Evolutionary conservation across 1,140 invertebrate genomes (phyloP).

Genomic region (Trichogramma pretiosum): DNA sequence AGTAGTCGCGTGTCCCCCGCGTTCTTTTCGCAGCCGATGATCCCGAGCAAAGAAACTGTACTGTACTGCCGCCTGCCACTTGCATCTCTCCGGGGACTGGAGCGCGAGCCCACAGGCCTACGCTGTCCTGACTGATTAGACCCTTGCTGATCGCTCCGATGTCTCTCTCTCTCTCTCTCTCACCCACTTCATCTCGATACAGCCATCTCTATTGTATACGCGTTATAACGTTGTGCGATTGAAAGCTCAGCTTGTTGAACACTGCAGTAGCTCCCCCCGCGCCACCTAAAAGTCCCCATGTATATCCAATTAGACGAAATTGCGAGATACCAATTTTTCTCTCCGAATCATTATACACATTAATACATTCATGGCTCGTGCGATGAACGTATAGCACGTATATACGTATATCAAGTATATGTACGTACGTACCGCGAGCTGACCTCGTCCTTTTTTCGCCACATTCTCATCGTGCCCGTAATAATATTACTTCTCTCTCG

Average conservation of each 20-base stretch:
- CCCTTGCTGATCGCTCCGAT: slow-evolving; percentile 9
- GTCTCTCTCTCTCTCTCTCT: slow-evolving; percentile 7
- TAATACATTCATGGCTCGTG: too few relatives aligned
- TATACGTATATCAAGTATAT: too few relatives aligned
- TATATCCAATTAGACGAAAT: too few relatives aligned
- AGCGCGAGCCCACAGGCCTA: neutral
- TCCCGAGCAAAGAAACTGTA: neutral
- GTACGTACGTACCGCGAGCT: neutral
- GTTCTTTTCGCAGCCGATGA: slow-evolving; percentile 2
- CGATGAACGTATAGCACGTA: too few relatives aligned
- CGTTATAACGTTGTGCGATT: too few relatives aligned
- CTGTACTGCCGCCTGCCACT: neutral
- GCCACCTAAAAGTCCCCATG: neutral
- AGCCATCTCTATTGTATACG: too few relatives aligned
- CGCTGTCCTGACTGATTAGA: slow-evolving; percentile 5
- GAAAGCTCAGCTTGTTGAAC: too few relatives aligned
- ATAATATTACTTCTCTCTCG: too few relatives aligned
- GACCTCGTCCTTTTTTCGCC: slow-evolving; percentile 9
- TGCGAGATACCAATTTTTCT: too few relatives aligned
- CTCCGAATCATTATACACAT: too few relatives aligned
- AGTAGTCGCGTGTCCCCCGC: neutral
- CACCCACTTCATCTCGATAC: slow-evolving; percentile 20
- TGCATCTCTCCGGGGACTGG: neutral
- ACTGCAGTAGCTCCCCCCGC: slow-evolving; percentile 12
- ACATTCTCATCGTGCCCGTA: too few relatives aligned